Evolutionary conservation across 1,140 invertebrate genomes (phyloP), one percentile per base, ranked within the genome.

Genomic region (Subanguina moxae): DNA sequence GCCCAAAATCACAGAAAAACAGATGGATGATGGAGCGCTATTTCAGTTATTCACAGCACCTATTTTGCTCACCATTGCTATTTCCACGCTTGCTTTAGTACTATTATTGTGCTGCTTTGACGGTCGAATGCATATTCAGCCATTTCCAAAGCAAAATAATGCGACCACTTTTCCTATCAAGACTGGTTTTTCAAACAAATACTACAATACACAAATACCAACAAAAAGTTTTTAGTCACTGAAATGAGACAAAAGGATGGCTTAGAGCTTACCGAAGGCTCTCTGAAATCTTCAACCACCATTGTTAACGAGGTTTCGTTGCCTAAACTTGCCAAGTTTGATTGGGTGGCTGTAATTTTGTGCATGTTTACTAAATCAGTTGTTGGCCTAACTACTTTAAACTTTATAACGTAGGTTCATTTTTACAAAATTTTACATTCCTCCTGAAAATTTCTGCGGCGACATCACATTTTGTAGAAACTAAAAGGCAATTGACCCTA

Each of bases 281-380:
- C 48, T 19, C 48, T 52, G 17, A 52, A 52, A 15, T 52, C 48
- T 8, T 52, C 48, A 8, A 25, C 17, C 3, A 52, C 48, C n/a
- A 52, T 15, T 7, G n/a, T 52, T 19, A 15, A 52, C 17, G 48
- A 52, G 15, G 48, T 25, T 3, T 3, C 48, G 8, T 15, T 52
- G n/a, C 48, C 48, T 21, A 52, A 52, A 52, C 3, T 52, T 52
- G 15, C 3, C 65, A 57, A 52, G 19, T 64, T 78, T 45, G 76
- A 77, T 66, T 62, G 46, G 62, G 28, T 73, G 25, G 74, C 76
- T 43, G 70, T 80, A 11, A 25, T 64, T 30, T 23, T 80, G 57
- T 70, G 78, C 21, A 43, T 78, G 25, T 45, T 75, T 27, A 71
- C 63, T 1, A 38, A 68, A 61, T n/a, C 62, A 38, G 73, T 66